These are phyloP conservation scores for Lasioglossum villosulum DNA, from an alignment of 2,888 invertebrate genomes.

Conservation along the genomic window DNA sequence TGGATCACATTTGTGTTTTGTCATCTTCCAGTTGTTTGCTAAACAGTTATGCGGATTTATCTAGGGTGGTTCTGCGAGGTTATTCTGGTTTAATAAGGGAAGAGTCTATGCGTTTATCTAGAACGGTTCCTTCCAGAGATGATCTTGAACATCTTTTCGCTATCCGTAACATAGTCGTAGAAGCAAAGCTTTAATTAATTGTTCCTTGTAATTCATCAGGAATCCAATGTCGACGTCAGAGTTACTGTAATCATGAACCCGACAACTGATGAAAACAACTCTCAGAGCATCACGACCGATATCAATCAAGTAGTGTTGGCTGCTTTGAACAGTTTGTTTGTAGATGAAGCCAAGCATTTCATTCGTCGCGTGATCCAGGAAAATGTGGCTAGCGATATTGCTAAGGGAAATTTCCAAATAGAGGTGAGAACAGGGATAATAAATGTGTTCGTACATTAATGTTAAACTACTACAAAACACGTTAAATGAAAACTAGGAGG, in stretches of 20 bases:
- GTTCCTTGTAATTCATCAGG: constrained; percentile 82
- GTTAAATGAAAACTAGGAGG: constrained; percentile 68
- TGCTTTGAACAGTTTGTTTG: constrained; percentile 87
- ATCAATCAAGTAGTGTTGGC: constrained; percentile 90
- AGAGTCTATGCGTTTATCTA: no score
- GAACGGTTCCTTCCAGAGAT: no score
- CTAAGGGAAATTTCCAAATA: constrained; percentile 86
- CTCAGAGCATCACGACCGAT: constrained; percentile 77
- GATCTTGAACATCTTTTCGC: no score
- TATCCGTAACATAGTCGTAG: neutral
- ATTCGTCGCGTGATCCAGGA: constrained; percentile 87
- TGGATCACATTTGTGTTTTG: no score
- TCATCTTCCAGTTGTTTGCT: no score
- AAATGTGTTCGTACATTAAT: neutral
- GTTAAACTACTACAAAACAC: neutral
- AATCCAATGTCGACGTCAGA: constrained; percentile 89
- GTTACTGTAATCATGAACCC: constrained; percentile 90
- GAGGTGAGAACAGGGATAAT: constrained; percentile 84
- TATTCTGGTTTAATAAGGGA: no score
- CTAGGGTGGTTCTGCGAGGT: no score
- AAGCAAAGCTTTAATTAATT: neutral
- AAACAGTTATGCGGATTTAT: no score
- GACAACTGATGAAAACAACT: constrained; percentile 83
- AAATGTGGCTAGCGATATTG: constrained; percentile 82
- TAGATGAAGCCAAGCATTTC: constrained; percentile 87